phyloP scores from a whole-genome alignment of 1,140 invertebrate genomes.

The Drosophila eugracilis region DNA sequence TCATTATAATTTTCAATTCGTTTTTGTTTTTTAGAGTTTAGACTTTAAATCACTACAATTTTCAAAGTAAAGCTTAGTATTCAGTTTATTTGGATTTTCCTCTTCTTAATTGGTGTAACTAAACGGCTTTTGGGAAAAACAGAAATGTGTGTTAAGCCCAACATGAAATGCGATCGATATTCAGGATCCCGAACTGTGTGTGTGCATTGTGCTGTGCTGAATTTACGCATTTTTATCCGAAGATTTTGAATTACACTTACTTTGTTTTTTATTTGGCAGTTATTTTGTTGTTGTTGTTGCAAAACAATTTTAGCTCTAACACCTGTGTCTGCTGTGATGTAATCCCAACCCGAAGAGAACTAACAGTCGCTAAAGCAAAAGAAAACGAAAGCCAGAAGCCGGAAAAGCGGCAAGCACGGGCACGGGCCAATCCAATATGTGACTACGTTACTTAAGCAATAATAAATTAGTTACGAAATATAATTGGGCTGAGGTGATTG shows the following conservation, averaged over 20 bases:
- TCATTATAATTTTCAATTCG: slow-evolving; percentile 19
- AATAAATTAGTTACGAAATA: slow-evolving; percentile 58
- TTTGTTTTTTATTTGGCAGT: slow-evolving; percentile 63
- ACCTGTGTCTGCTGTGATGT: slow-evolving; percentile 53
- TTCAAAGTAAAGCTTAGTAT: slow-evolving; percentile 78
- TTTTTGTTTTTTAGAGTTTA: slow-evolving; percentile 29
- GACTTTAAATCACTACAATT: slow-evolving; percentile 69
- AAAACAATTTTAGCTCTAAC: slow-evolving; percentile 17
- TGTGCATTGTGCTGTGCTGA: slow-evolving; percentile 52
- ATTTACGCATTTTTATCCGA: slow-evolving; percentile 21
- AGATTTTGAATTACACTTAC: slow-evolving; percentile 47
- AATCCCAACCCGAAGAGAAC: slow-evolving; percentile 35
- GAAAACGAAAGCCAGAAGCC: slow-evolving; percentile 17
- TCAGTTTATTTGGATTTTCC: slow-evolving; percentile 60
- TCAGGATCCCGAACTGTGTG: not conserved
- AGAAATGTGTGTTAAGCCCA: slow-evolving; percentile 16
- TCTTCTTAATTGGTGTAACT: slow-evolving; percentile 34
- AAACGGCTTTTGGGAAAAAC: slow-evolving; percentile 15
- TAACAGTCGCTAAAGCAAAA: slow-evolving; percentile 6
- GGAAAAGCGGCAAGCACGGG: slow-evolving; percentile 8
- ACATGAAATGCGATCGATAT: slow-evolving; percentile 30
- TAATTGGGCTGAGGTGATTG: slow-evolving; percentile 54
- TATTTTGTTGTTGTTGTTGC: slow-evolving; percentile 63
- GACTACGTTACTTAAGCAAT: slow-evolving; percentile 51
- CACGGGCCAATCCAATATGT: slow-evolving; percentile 33